A percentile compares a stretch with the other conserved stretches of the same genome.
These are phyloP conservation scores for Phenganax stokvisi DNA, from an alignment of 92 coral and sea anemone species.

Conservation along the genomic window DNA sequence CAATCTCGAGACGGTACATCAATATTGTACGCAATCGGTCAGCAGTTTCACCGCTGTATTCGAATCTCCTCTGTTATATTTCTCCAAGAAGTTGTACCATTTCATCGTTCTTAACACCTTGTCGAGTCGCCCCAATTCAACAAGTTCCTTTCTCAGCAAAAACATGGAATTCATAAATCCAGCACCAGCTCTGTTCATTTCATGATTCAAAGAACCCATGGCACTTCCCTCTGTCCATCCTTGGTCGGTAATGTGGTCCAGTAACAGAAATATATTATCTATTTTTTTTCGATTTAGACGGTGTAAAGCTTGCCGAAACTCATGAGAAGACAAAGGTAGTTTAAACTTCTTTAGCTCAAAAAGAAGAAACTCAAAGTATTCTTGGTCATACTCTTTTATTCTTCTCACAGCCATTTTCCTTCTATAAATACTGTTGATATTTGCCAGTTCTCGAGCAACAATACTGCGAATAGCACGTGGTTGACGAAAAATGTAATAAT, in stretches of 20 bases:
- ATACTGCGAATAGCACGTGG: neutral
- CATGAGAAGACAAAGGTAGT: neutral
- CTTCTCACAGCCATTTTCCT: slow-evolving; percentile 10
- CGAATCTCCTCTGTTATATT: slow-evolving; percentile 54
- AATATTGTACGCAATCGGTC: slow-evolving; percentile 62
- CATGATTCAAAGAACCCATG: slow-evolving; percentile 63
- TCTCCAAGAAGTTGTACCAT: slow-evolving; percentile 71
- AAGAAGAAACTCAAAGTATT: neutral
- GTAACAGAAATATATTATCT: slow-evolving; percentile 9
- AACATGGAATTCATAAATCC: slow-evolving; percentile 62
- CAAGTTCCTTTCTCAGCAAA: slow-evolving; percentile 42
- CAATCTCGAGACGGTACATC: slow-evolving; percentile 51
- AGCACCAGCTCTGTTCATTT: slow-evolving; percentile 55
- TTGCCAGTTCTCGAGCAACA: neutral
- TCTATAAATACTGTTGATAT: slow-evolving; percentile 4
- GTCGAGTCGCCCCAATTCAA: slow-evolving; percentile 24
- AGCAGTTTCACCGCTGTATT: slow-evolving; percentile 68
- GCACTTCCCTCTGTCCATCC: slow-evolving; percentile 75
- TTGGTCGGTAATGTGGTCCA: slow-evolving; percentile 40
- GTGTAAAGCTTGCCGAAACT: neutral
- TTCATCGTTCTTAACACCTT: slow-evolving; percentile 44
- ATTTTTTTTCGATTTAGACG: slow-evolving; percentile 4
- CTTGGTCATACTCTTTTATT: neutral
- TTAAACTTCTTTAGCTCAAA: neutral
- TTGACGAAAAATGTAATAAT: slow-evolving; percentile 21